A percentile compares a stretch with the other conserved stretches of the same genome.
Evolutionary conservation across 1,140 invertebrate species (phyloP).

Genomic region (Adoxophyes honmai): DNA sequence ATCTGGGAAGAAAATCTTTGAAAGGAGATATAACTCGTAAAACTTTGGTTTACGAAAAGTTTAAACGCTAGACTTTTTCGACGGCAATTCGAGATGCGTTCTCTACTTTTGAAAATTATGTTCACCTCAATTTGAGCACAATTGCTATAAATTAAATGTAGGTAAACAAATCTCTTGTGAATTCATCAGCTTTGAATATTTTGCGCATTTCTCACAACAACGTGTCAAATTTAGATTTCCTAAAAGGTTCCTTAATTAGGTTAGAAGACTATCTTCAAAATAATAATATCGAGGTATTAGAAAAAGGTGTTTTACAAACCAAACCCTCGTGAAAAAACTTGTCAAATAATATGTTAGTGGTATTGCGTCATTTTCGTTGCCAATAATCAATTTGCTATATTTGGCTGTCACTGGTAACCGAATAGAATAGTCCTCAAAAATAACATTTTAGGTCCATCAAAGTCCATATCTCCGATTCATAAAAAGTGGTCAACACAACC

Average conservation of each 20-base stretch:
- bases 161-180: constrained; percentile 35
- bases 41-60: constrained; percentile 40
- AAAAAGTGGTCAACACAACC: constrained; percentile 46
- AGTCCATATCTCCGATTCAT: constrained; percentile 45
- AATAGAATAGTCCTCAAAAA: constrained; percentile 35
- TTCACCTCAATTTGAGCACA: constrained; percentile 43
- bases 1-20: constrained; percentile 47
- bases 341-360: constrained; percentile 44
- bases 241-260: constrained; percentile 34
- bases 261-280: constrained; percentile 46
- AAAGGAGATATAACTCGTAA: constrained; percentile 32
- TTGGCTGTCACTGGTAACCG: constrained; percentile 46
- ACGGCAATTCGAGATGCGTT: constrained; percentile 41
- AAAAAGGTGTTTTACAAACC: constrained; percentile 31
- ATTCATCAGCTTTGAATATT: constrained; percentile 20
- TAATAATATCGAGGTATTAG: constrained; percentile 38
- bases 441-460: constrained; percentile 46
- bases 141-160: constrained; percentile 41
- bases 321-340: constrained; percentile 36
- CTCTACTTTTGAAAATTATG: constrained; percentile 29
- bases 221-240: constrained; percentile 38
- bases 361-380: constrained; percentile 42
- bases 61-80: constrained; percentile 34
- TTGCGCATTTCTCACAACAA: constrained; percentile 54
- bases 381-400: constrained; percentile 50